phyloP scores from a whole-genome alignment of 92 coral and sea anemone species.

The Phymanthus crucifer region DNA sequence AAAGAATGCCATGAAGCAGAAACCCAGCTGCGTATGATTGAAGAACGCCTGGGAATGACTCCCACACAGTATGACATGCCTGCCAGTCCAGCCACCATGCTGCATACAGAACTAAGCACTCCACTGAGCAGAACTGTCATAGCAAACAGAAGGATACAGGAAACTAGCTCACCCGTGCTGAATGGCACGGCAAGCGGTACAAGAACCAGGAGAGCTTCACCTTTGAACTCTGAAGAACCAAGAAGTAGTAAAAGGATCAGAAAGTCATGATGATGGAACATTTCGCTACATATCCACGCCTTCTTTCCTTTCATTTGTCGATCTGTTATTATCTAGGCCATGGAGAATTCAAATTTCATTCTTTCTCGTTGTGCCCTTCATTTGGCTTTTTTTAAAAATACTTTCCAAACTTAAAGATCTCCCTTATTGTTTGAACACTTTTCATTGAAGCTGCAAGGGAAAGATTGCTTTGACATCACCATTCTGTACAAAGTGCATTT shows the following conservation, averaged over 20 bases:
- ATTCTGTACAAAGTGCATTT: too few species aligned
- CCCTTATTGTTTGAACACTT: too few species aligned
- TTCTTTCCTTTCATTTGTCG: too few species aligned
- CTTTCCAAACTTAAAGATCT: too few species aligned
- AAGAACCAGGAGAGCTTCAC: constrained; percentile 59
- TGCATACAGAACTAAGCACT: constrained; percentile 81
- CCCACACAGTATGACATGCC: constrained; percentile 99
- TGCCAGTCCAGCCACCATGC: constrained; percentile 96
- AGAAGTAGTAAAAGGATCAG: constrained; percentile 71
- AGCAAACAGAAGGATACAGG: constrained; percentile 59
- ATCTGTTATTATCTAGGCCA: too few species aligned
- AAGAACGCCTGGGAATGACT: constrained; percentile 96
- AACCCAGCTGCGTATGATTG: constrained; percentile 88
- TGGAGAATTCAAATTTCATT: too few species aligned
- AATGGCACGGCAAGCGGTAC: constrained; percentile 57
- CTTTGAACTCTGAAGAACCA: constrained; percentile 63
- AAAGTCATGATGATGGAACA: constrained; percentile 17
- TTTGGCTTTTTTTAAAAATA: too few species aligned
- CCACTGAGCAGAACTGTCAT: constrained; percentile 72
- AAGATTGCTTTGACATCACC: too few species aligned
- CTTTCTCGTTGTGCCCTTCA: too few species aligned
- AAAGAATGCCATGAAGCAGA: constrained; percentile 99
- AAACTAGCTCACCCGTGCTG: constrained; percentile 55
- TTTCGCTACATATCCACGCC: too few species aligned
- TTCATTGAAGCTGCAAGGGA: too few species aligned